Base-by-base conservation (phyloP, 2,113 vertebrate genomes). In the Eurypyga helias region DNA sequence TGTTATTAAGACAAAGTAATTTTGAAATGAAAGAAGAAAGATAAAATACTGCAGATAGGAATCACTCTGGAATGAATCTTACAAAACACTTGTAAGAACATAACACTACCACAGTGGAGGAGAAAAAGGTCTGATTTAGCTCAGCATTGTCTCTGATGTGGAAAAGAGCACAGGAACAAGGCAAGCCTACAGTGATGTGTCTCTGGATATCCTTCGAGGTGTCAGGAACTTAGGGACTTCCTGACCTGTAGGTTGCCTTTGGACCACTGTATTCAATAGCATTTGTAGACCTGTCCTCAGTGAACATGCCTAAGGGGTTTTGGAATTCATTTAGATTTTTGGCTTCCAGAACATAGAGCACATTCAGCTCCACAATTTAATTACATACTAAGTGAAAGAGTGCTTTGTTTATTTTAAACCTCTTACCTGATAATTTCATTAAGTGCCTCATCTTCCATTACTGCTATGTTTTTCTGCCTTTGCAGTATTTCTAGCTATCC, bases 381-480 rank as follows among this genome's bases (percentile, higher is more conserved):
- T 96, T 94, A 78, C 64, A 81, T 3, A 60, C 34, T 67, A 93
- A 94, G 73, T 79, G 82, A 85, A 95, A 93, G 91, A 94, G 70
- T 76, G 73, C 70, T 90, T 83, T 91, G 81, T 93, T 96, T 91
- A 49, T 89, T 94, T 94, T 85, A 95, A 85, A 87, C 38, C 61
- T 95, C 75, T 82, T 90, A 82, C 70, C 66, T 85, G 90, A 93
- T 91, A 93, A 93, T 94, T 93, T 87, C 45, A 67, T 94, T 91
- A 94, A 82, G 73, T 79, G 73, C 48, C 65, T 64, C 38, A 34
- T 71, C 61, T 90, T 87, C 78, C 61, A 93, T 90, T 96, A 87
- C n/a, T 91, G 41, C 58, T 88, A n/a, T 15, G 9, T 79, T 95
- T 41, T 87, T 94, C 65, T 76, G 75, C 45, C 66, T 95, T 89